Evolutionary conservation across 1,140 invertebrate species (phyloP), one percentile per base, ranked within the genome.

Genomic region (fruit fly (Drosophila melanogaster)): DNA sequence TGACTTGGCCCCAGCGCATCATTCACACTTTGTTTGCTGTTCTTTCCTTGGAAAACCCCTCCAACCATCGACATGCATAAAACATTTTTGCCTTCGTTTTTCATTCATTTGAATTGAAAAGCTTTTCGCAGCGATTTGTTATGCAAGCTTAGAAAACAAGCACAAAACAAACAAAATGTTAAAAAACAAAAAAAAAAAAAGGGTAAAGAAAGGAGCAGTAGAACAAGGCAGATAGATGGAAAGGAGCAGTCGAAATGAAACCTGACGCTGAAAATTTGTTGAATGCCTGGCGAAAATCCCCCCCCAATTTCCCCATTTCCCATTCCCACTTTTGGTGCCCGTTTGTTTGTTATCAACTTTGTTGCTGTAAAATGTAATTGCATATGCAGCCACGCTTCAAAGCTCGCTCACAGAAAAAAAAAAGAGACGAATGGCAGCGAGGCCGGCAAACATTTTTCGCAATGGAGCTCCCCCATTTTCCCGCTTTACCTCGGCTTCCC

Each of bases 131-230:
- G 75, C 83, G 79, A 86, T 86, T 86, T 86, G 83, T 87, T 86
- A 83, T 86, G 83, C 83, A 86, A 87, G 83, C 84, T 86, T 86
- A 86, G 81, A 86, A 86, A 86, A 81, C 81, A 84, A 84, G 84
- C 60, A 64, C 57, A 74, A 78, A 73, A 73, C 58, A 67, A 43
- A 56, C 35, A 77, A 85, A 83, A 79, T 64, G 46, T 51, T 24
- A n/a, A 64, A 59, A 62, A 71, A 30, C 30, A 22, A 30, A 7
- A 22, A 17, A 55, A 64, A 77, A 64, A 46, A 76, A 51, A 59
- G 40, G 50, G 37, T 37, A 56, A 41, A 49, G 53, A 55, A 69
- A n/a, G 58, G 37, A 64, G 59, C 37, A 57, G 51, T 30, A 38
- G 37, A 53, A 60, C 22, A 47, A 44, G 49, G 35, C 17, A 40